Conservation (phyloP, 2,888 invertebrate species). For the Drosophila atripex region DNA sequence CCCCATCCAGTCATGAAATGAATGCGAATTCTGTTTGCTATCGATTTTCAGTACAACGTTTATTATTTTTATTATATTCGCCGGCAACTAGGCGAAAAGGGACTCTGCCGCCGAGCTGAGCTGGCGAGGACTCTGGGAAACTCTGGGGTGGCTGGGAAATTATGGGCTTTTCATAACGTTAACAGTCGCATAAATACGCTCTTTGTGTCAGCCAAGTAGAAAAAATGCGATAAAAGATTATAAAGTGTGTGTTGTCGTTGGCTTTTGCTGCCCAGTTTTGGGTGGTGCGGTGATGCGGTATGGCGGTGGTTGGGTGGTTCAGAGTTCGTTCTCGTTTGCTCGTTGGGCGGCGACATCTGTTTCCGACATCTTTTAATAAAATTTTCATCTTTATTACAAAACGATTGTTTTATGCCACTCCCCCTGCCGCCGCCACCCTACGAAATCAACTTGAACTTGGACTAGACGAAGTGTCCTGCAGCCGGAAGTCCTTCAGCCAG, state of each 20-base stretch:
- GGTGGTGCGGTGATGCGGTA: slow-evolving; percentile 20
- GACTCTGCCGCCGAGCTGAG: background rate
- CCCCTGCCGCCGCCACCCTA: slow-evolving; percentile 4
- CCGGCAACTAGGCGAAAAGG: slow-evolving; percentile 30
- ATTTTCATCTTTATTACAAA: slow-evolving; percentile 85
- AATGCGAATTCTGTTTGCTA: slow-evolving; percentile 80
- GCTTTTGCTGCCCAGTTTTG: slow-evolving; percentile 43
- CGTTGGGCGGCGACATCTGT: slow-evolving; percentile 82
- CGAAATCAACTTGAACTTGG: slow-evolving; percentile 49
- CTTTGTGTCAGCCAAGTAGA: slow-evolving; percentile 83
- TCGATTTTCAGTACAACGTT: slow-evolving; percentile 80
- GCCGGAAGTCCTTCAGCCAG: slow-evolving; percentile 73
- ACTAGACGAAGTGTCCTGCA: slow-evolving; percentile 60
- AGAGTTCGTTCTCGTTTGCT: slow-evolving; percentile 26
- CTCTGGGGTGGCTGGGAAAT: slow-evolving; percentile 72
- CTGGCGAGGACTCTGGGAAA: slow-evolving; percentile 23
- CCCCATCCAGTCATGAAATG: slow-evolving; percentile 44
- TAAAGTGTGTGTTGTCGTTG: slow-evolving; percentile 80
- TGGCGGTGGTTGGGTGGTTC: slow-evolving; percentile 23
- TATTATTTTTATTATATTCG: slow-evolving; percentile 76
- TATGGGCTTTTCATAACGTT: slow-evolving; percentile 81
- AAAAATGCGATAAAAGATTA: slow-evolving; percentile 85
- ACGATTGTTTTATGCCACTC: slow-evolving; percentile 83
- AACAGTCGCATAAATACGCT: slow-evolving; percentile 81
- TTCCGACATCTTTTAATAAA: slow-evolving; percentile 85